Conservation (phyloP, 2,888 invertebrate genomes). For the Cistogaster globosa region DNA sequence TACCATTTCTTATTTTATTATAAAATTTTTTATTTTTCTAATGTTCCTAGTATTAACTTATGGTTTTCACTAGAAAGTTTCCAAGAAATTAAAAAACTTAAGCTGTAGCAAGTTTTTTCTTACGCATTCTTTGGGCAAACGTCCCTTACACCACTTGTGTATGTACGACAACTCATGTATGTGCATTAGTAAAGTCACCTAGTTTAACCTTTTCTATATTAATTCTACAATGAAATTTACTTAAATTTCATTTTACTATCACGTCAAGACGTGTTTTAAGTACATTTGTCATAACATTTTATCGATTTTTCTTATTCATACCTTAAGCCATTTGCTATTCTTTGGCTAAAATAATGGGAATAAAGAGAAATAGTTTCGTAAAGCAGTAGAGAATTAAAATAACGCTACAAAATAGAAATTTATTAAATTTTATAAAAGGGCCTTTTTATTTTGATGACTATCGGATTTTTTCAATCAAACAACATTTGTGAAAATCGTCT, state of each 20-base stretch:
- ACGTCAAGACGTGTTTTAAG: slow-evolving; percentile 31
- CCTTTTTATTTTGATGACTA: too few species aligned
- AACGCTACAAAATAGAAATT: not conserved
- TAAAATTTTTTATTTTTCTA: not conserved
- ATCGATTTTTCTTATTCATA: slow-evolving; percentile 55
- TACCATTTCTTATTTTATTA: not conserved
- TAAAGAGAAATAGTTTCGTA: not conserved
- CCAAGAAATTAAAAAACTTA: too few species aligned
- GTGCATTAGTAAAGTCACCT: not conserved
- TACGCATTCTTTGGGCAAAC: too few species aligned
- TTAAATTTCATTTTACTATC: not conserved
- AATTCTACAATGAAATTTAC: not conserved
- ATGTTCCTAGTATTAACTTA: too few species aligned
- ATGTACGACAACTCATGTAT: not conserved
- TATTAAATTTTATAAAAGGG: too few species aligned
- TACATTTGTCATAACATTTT: slow-evolving; percentile 57
- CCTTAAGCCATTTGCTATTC: not conserved
- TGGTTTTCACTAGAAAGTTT: too few species aligned
- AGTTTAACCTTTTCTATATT: not conserved
- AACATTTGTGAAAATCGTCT: too few species aligned
- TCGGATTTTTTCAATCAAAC: too few species aligned
- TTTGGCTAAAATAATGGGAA: not conserved
- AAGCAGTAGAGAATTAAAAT: not conserved
- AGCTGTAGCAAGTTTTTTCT: too few species aligned
- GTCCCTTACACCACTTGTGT: too few species aligned